These are phyloP conservation scores for Tragelaphus oryx DNA, from an alignment of 2,797 vertebrate species.

Conservation along the genomic window DNA sequence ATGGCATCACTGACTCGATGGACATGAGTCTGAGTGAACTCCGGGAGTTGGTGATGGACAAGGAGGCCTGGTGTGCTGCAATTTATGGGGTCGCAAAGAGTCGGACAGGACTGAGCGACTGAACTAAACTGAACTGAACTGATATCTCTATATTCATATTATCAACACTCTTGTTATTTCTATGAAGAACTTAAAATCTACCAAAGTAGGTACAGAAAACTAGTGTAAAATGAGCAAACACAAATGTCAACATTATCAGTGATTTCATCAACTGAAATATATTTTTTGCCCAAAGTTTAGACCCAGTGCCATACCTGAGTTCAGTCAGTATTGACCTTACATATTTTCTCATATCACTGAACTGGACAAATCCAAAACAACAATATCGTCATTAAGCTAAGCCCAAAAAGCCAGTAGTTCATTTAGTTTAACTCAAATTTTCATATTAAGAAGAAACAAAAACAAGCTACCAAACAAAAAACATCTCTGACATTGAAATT, in stretches of 20 bases:
- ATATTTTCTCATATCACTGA: neutral
- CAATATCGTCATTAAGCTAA: neutral
- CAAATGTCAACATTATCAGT: conserved; percentile 10
- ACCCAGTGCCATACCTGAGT: neutral
- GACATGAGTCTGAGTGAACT: too few species aligned
- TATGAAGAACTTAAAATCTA: neutral
- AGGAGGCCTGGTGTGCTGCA: too few species aligned
- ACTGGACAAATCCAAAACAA: conserved; percentile 12
- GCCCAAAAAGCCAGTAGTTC: neutral
- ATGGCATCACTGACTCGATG: too few species aligned
- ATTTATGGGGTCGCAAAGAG: too few species aligned
- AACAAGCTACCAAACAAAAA: neutral
- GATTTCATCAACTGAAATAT: conserved; percentile 11
- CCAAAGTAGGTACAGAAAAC: neutral
- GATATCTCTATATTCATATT: neutral
- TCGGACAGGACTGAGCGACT: too few species aligned
- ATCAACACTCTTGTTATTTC: neutral
- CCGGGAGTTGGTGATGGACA: too few species aligned
- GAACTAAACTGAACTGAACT: too few species aligned
- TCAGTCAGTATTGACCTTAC: neutral
- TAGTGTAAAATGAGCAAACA: neutral
- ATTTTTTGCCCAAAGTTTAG: neutral
- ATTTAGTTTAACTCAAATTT: neutral
- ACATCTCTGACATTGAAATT: neutral
- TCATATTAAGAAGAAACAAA: conserved; percentile 34